Evolutionary conservation across 1,140 invertebrate species (phyloP).

Genomic region (Vollenhovia emeryi): DNA sequence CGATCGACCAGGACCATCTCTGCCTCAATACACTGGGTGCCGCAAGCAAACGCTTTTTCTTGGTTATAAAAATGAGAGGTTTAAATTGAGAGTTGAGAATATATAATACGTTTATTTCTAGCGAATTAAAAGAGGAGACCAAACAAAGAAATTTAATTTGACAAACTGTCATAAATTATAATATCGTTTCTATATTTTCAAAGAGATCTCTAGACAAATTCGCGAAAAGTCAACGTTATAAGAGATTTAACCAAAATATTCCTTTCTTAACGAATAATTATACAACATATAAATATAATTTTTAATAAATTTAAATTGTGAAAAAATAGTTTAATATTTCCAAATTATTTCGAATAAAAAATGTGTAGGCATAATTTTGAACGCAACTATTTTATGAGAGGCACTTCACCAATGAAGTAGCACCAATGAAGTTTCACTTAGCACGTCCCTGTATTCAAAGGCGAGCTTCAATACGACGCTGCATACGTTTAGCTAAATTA

Average conservation of each 20-base stretch:
- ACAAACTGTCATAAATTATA: not conserved
- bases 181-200: not conserved
- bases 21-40: not conserved
- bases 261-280: not conserved
- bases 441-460: slow-evolving; percentile 74
- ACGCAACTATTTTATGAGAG: not conserved
- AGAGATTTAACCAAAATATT: not conserved
- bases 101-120: not conserved
- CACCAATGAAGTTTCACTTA: slow-evolving; percentile 46
- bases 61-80: not conserved
- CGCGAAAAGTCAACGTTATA: not conserved
- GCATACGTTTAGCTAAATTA: slow-evolving; percentile 84
- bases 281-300: not conserved
- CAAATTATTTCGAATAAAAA: not conserved
- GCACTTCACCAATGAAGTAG: not conserved
- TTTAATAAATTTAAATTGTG: not conserved
- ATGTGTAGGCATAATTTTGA: not conserved
- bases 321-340: not conserved
- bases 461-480: slow-evolving; percentile 78
- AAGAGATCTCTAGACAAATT: not conserved
- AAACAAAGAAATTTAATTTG: not conserved
- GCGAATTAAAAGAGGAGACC: not conserved
- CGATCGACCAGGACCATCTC: slow-evolving; percentile 23
- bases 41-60: slow-evolving; percentile 2
- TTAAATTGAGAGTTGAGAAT: not conserved